Percentiles rank a stretch among this genome's conserved stretches.
Evolutionary conservation across 2,888 invertebrate genomes (phyloP).

Genomic region (Troides aeacus): DNA sequence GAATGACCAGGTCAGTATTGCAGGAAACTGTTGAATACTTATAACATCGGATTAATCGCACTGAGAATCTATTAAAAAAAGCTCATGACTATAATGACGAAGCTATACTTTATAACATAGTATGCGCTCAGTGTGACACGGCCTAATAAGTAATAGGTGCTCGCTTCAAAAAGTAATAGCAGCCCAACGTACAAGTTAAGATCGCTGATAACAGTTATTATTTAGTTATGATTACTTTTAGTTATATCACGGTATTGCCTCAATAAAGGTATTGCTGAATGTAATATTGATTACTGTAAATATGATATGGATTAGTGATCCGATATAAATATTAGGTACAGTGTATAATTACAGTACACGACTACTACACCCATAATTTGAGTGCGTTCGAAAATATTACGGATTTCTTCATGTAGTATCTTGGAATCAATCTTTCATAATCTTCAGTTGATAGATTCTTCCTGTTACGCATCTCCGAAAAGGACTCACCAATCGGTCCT

Average conservation of each 20-base stretch:
- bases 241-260: slow-evolving; percentile 4
- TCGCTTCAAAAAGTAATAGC: slow-evolving; percentile 6
- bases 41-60: no score
- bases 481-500: no score
- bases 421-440: no score
- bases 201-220: slow-evolving; percentile 6
- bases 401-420: no score
- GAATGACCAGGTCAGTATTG: no score
- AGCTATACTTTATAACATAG: not conserved
- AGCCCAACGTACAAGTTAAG: slow-evolving; percentile 1
- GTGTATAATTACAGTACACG: not conserved
- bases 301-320: not conserved
- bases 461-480: no score
- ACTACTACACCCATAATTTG: no score
- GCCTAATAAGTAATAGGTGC: not conserved
- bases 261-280: not conserved
- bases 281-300: not conserved
- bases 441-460: no score
- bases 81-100: no score
- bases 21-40: no score
- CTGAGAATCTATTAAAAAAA: no score
- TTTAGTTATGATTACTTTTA: slow-evolving; percentile 14
- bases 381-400: no score
- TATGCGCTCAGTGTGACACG: not conserved
- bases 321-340: not conserved